Evolutionary conservation across 53 echinoderm and acorn worm genomes (phyloP), one percentile per base, ranked within the genome.

Genomic region (Holothuria leucospilota): DNA sequence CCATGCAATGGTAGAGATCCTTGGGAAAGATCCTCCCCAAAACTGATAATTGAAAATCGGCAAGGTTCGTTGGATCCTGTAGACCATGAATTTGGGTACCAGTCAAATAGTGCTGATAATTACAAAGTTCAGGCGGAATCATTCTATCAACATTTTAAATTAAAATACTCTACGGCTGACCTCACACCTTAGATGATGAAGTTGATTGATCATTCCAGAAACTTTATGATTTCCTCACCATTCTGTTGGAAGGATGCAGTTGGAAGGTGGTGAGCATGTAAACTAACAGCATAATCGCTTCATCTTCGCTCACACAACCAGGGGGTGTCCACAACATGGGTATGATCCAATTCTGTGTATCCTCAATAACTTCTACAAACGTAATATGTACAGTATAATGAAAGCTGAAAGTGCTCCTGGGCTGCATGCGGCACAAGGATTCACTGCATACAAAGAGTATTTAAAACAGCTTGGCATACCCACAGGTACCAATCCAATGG

Each of bases 181-280:
- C n/a, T 84, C 8, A 84, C 84, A 1, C 65, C 84, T 29, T 94
- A 94, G 21, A 91, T 94, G 94, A 89, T 91, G 6, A 91, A 62
- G 56, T 87, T 81, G 51, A 87, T 94, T 51, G 87, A 91, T 69
- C 88, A 94, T 68, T 71, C 89, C 0, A 84, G 53, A 25, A 78
- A 85, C 68, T 87, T 94, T 63, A 84, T 91, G 89, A 63, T 75
- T 23, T 20, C 63, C 38, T 78, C 78, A 20, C 70, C 74, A 28
- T 88, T 86, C 89, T 39, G 23, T 94, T 16, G 53, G 86, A 67
- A 87, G 90, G 46, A 82, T 89, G 30, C 89, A 90, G 58, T 53
- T 91, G 7, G 94, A 94, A 78, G 94, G 87, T 85, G 91, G 94
- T n/a, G 91, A 94, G 62, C 91, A 91, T 51, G 66, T 68, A 13